phyloP scores from a whole-genome alignment of 2,888 invertebrate genomes.

The Piscicola geometra region DNA sequence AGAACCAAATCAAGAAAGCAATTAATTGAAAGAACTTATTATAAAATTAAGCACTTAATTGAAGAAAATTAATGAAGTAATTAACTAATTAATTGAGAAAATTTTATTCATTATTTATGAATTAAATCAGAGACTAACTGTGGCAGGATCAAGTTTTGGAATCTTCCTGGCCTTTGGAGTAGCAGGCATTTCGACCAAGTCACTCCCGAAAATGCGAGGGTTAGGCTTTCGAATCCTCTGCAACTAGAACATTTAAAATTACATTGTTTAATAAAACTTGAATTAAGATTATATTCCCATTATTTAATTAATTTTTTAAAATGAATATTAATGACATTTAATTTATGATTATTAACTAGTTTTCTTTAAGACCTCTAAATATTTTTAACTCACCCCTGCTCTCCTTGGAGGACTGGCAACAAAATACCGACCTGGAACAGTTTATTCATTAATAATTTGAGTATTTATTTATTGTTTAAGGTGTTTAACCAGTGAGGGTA shows the following conservation, averaged over 20 bases:
- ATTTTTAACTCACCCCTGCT: conserved; percentile 31
- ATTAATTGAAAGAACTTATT: too few species aligned
- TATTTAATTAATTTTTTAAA: not conserved
- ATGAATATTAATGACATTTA: not conserved
- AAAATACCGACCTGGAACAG: conserved; percentile 20
- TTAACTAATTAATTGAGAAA: not conserved
- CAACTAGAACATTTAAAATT: conserved; percentile 28
- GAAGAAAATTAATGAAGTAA: not conserved
- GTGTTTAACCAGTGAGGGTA: too few species aligned
- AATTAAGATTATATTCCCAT: not conserved
- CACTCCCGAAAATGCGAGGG: conserved; percentile 43
- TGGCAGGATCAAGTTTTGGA: conserved; percentile 25
- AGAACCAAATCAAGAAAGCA: too few species aligned
- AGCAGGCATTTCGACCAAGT: conserved; percentile 38
- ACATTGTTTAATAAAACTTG: conserved; percentile 23
- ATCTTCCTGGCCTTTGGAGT: conserved; percentile 38
- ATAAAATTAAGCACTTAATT: too few species aligned
- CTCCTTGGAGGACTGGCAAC: conserved; percentile 34
- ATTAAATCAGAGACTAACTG: conserved; percentile 31
- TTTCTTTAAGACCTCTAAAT: not conserved
- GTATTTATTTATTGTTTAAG: too few species aligned
- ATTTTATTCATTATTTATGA: not conserved
- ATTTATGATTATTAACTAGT: too few species aligned
- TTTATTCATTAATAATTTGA: too few species aligned
- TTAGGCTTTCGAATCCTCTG: conserved; percentile 44